Evolutionary conservation across 2,888 invertebrate species (phyloP).

Genomic region (Drosophila mercatorum): DNA sequence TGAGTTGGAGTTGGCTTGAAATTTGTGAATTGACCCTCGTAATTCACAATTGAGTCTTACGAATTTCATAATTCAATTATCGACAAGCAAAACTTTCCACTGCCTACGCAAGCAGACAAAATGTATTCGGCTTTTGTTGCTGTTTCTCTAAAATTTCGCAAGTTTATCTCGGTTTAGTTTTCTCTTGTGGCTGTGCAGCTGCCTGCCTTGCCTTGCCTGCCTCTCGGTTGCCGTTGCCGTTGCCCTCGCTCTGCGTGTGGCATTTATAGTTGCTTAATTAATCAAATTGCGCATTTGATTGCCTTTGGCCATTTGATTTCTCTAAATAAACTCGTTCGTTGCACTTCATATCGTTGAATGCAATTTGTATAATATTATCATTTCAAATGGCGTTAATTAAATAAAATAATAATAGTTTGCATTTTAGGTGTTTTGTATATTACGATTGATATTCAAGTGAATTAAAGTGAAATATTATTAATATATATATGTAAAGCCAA

Average conservation of each 20-base stretch:
- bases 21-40: conserved; percentile 23
- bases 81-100: conserved; percentile 52
- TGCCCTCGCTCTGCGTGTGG: conserved; percentile 4
- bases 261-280: conserved; percentile 49
- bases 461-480: neutral
- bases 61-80: conserved; percentile 68
- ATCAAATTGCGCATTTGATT: conserved; percentile 49
- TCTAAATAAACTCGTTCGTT: conserved; percentile 7
- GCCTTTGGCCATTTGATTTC: conserved; percentile 17
- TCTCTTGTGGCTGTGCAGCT: neutral
- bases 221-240: neutral
- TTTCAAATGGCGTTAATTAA: conserved; percentile 22
- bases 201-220: neutral
- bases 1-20: neutral
- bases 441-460: neutral
- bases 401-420: neutral
- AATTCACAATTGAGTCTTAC: conserved; percentile 12
- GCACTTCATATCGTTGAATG: neutral
- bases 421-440: neutral
- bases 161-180: conserved; percentile 21
- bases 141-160: conserved; percentile 12
- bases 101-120: conserved; percentile 36
- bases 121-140: conserved; percentile 38
- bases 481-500: neutral
- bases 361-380: conserved; percentile 6